Conservation (phyloP, 2,113 vertebrate genomes). For the Neopipo cinnamomea region DNA sequence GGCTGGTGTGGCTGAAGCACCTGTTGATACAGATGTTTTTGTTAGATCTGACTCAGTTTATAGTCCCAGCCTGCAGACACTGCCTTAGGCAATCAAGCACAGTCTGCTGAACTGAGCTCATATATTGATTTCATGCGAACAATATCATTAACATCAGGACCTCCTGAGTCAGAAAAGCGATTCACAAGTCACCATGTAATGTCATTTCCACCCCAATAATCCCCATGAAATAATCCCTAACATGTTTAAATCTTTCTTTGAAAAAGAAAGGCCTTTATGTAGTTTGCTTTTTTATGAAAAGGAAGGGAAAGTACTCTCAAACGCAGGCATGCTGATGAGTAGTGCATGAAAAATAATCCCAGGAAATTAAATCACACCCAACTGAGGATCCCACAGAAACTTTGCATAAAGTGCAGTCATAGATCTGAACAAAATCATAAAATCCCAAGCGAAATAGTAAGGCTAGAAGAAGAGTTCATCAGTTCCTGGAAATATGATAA, state of each 20-base stretch:
- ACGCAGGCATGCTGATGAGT: rapidly evolving
- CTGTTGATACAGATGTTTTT: neutral
- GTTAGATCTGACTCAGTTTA: neutral
- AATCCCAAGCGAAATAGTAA: rapidly evolving
- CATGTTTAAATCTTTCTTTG: neutral
- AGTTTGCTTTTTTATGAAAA: neutral
- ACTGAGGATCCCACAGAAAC: neutral
- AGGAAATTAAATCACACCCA: neutral
- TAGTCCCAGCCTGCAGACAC: neutral
- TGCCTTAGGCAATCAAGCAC: neutral
- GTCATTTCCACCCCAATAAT: neutral
- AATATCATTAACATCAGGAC: neutral
- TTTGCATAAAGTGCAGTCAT: neutral
- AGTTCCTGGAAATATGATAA: neutral
- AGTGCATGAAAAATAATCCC: neutral
- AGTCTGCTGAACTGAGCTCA: neutral
- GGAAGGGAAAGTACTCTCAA: neutral
- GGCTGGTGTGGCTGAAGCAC: neutral
- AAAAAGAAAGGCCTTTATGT: neutral
- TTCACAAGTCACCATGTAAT: neutral
- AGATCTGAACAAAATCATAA: neutral
- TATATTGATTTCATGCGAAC: neutral
- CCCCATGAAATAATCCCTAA: neutral
- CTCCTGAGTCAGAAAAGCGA: neutral
- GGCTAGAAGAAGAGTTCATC: neutral